Conservation (phyloP, 2,113 vertebrate genomes). For the Syrmaticus mikado region DNA sequence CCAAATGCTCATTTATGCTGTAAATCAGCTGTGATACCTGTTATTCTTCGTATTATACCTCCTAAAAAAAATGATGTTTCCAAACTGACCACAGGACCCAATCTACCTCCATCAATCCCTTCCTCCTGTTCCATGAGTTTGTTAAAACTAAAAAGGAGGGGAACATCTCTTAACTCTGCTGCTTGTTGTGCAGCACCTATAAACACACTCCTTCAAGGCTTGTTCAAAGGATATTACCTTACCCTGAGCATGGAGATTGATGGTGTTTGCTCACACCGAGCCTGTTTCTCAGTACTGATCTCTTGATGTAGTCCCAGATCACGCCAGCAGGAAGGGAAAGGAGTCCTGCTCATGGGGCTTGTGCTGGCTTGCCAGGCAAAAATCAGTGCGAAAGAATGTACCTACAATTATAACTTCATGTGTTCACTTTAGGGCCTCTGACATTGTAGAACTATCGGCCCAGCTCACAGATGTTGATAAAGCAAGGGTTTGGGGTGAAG, state of each 20-base stretch:
- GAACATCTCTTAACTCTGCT: not conserved
- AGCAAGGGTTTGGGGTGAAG: not conserved
- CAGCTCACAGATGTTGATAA: not conserved
- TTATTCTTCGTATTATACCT: not conserved
- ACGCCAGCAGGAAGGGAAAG: not conserved
- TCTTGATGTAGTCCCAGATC: not conserved
- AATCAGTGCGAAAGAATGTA: conserved; percentile 16
- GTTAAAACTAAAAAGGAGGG: not conserved
- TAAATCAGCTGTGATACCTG: not conserved
- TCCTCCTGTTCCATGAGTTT: not conserved
- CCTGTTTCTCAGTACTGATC: not conserved
- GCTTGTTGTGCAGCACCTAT: not conserved
- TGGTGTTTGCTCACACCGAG: not conserved
- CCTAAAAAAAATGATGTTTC: not conserved
- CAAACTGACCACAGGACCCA: not conserved
- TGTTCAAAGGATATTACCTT: not conserved
- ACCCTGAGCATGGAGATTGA: not conserved
- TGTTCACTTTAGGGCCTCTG: conserved; percentile 7
- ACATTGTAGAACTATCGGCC: fast-evolving
- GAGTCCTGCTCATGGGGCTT: conserved; percentile 18
- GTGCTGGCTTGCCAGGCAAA: conserved; percentile 52
- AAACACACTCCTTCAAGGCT: not conserved
- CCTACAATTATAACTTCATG: not conserved
- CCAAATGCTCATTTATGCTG: not conserved
- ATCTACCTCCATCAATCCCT: not conserved